Evolutionary conservation across 2,888 invertebrate genomes (phyloP).

Genomic region (Mythimna ferrago): DNA sequence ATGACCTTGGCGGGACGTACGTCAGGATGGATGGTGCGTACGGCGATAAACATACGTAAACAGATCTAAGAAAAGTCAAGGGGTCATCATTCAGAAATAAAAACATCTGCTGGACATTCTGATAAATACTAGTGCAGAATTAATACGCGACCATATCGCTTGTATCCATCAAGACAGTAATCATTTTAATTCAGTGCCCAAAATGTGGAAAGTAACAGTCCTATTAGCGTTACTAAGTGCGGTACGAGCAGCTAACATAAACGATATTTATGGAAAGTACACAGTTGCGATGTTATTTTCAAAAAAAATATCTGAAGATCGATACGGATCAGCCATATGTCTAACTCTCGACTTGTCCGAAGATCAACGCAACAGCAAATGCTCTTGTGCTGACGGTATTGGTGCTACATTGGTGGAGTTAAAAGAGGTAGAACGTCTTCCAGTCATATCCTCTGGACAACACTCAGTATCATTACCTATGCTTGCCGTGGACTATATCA

Average conservation of each 20-base stretch:
- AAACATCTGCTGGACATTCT: not conserved
- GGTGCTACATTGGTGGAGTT: not conserved
- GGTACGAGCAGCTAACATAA: not conserved
- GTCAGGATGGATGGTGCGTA: no score
- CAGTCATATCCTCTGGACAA: not conserved
- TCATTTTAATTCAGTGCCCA: not conserved
- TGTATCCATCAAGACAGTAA: not conserved
- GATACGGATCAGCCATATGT: not conserved
- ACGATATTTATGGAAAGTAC: slow-evolving; percentile 3
- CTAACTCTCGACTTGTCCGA: not conserved
- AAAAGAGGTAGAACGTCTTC: not conserved
- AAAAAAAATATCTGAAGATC: not conserved
- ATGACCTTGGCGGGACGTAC: no score
- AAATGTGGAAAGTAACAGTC: not conserved
- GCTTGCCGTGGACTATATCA: not conserved
- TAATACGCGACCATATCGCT: not conserved
- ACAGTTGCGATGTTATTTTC: not conserved
- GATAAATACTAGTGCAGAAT: not conserved
- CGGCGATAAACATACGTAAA: not conserved
- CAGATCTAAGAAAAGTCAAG: not conserved
- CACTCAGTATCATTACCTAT: not conserved
- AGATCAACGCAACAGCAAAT: not conserved
- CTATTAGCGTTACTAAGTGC: not conserved
- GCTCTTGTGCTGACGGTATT: not conserved
- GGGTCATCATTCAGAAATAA: not conserved